These are phyloP conservation scores for Brevimyrus niger DNA, from an alignment of 2,113 vertebrate species.

Conservation along the genomic window DNA sequence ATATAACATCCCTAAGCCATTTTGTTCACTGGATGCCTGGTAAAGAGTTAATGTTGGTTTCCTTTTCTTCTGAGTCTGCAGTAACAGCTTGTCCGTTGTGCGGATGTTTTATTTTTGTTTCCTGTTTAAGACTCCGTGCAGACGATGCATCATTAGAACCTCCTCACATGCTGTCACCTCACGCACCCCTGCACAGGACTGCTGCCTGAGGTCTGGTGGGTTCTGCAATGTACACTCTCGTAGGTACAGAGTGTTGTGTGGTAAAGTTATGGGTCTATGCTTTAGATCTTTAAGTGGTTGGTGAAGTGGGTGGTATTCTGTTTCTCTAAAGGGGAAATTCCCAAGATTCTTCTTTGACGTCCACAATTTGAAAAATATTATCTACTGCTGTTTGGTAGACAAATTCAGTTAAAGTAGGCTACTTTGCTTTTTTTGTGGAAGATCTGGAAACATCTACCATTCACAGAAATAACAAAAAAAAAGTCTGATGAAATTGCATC, in stretches of 20 bases:
- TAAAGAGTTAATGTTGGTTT: background rate
- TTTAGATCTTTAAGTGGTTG: background rate
- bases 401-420: background rate
- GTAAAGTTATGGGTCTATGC: background rate
- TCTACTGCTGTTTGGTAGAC: background rate
- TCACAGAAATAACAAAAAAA: background rate
- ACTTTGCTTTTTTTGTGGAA: background rate
- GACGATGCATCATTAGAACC: background rate
- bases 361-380: background rate
- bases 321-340: background rate
- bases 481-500: background rate
- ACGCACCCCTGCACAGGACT: background rate
- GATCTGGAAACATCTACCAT: background rate
- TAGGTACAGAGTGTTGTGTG: background rate
- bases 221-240: background rate
- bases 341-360: background rate
- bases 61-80: background rate
- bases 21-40: background rate
- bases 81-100: background rate
- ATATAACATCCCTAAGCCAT: background rate
- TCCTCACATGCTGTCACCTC: background rate
- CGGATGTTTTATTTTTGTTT: background rate
- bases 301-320: background rate
- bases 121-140: background rate
- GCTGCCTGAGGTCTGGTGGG: background rate